Evolutionary conservation across 2,113 vertebrate species (phyloP), one percentile per base, ranked within the genome.

Genomic region (Corvus moneduloides): DNA sequence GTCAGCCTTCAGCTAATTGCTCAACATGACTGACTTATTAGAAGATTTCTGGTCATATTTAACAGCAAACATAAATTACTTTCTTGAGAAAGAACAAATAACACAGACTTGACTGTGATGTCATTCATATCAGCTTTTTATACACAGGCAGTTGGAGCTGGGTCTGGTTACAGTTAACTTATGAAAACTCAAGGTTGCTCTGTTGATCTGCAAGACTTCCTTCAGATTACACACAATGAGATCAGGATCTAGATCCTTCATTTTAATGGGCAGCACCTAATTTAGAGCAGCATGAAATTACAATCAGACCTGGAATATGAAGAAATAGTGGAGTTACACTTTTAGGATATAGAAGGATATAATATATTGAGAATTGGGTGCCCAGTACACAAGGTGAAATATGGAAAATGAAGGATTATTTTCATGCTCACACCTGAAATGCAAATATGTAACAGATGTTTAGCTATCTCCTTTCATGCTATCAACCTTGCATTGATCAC

Each of bases 361-460:
- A 82, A 26, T 20, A 69, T 49, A 56, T 71, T 54, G 52, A 90
- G 30, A 83, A 46, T 28, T 56, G 9, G 2, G 16, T 83, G 18
- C 33, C 26, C 15, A 21, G 10, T 59, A 66, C 63, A 35, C 13
- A 27, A 35, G 4, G 5, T 76, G 59, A 77, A 82, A 72, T 66
- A 89, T 61, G 76, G 93, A 94, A 95, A 97, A 88, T 67, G 14
- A 93, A 91, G 32, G 32, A 84, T 87, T 72, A 52, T 89, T 90
- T 88, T 93, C 68, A 66, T 81, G 30, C 55, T 95, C 32, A 46
- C 48, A 89, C 67, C 54, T 91, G 75, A 96, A 76, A 75, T 77
- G 32, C 21, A 77, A 91, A 94, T 66, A 5, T 46, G 8, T 67
- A 94, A 66, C 91, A 96, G 77, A 93, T 95, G 71, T 89, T 82